Conservation (phyloP, 1,140 invertebrate genomes). For the Drusus annulatus region DNA sequence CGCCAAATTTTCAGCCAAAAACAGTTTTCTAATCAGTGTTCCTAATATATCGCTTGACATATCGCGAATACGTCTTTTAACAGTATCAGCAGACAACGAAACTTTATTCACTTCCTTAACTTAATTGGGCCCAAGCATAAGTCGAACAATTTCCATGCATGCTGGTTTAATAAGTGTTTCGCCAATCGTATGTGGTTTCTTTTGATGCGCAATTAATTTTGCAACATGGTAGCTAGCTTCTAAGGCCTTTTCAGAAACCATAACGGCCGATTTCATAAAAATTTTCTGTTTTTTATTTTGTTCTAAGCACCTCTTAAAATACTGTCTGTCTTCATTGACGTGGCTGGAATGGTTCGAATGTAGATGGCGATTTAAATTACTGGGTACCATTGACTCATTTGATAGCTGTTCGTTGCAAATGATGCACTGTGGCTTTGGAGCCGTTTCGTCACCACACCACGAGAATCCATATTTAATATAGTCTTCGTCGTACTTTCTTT, state of each 20-base stretch:
- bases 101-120: too few relatives aligned
- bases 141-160: conserved; percentile 55
- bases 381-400: conserved; percentile 51
- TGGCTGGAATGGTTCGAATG: conserved; percentile 52
- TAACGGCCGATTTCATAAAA: conserved; percentile 55
- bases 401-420: conserved; percentile 56
- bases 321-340: conserved; percentile 49
- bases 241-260: conserved; percentile 54
- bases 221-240: conserved; percentile 57
- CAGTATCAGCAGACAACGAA: conserved; percentile 49
- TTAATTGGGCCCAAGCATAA: conserved; percentile 57
- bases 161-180: conserved; percentile 58
- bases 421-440: conserved; percentile 55
- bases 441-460: too few relatives aligned
- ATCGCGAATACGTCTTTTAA: conserved; percentile 36
- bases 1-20: conserved; percentile 54
- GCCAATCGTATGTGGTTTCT: conserved; percentile 55
- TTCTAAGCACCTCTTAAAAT: conserved; percentile 53
- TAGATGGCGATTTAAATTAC: conserved; percentile 53
- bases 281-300: conserved; percentile 46
- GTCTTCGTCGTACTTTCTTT: too few relatives aligned
- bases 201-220: conserved; percentile 56
- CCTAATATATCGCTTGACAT: conserved; percentile 49
- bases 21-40: conserved; percentile 54
- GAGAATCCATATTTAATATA: too few relatives aligned